Evolutionary conservation across 2,113 vertebrate species (phyloP), one percentile per base, ranked within the genome.

Genomic region (Sylvilagus bachmani): DNA sequence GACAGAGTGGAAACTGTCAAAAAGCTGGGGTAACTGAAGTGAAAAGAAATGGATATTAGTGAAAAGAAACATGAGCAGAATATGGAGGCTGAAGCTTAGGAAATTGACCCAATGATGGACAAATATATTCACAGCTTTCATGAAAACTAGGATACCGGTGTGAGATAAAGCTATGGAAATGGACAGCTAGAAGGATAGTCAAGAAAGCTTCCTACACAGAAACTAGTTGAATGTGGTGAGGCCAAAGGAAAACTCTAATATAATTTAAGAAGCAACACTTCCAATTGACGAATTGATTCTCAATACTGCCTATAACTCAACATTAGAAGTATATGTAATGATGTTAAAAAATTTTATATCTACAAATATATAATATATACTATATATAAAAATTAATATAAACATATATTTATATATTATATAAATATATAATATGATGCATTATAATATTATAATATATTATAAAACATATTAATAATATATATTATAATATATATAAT

Each of bases 1-100:
- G 58, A 93, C 66, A 94, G 81, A 74, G 44, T 8, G 61, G 71
- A 91, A 92, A 80, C 12, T 69, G 24, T 61, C 71, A 77, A 86
- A 33, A 87, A 92, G 33, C 21, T 88, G 29, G 14, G 19, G 14
- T 79, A 22, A 53, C 73, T 86, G 55, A 77, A 85, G 36, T 49
- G 51, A 70, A 71, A 16, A 84, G 24, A 79, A 38, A 21, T 5
- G n/a, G 10, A 25, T 67, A 22, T 79, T 29, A 62, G 6, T 19
- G 51, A 79, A 90, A 51, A 29, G 78, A 91, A 85, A 82, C 11
- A 33, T 49, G 36, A 38, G 14, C 19, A 87, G 53, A 58, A 89
- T 29, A 66, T 3, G 27, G 38, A 71, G 67, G 67, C 22, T 49
- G 14, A 73, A 49, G 29, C n/a, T 31, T 51, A 80, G 31, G 67